Conservation (phyloP, 2,113 vertebrate species). For the Scytalopus superciliaris region DNA sequence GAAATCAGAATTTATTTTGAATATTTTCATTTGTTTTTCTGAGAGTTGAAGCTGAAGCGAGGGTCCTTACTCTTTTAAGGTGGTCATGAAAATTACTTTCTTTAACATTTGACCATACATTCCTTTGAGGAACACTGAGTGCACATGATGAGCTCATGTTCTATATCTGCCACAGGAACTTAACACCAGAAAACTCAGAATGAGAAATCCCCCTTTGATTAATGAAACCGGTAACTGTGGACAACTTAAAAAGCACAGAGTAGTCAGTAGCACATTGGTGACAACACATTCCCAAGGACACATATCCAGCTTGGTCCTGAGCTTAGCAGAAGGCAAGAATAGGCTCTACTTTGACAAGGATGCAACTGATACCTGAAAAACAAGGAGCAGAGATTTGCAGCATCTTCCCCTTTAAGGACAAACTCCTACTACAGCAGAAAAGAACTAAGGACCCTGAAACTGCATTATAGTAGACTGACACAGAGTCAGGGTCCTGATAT, state of each 20-base stretch:
- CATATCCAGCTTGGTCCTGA: neutral
- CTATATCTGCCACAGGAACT: neutral
- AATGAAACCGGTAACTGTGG: neutral
- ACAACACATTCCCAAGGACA: neutral
- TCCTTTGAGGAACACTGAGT: neutral
- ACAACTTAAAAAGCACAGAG: neutral
- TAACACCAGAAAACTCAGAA: neutral
- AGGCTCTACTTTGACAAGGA: neutral
- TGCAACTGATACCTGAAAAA: neutral
- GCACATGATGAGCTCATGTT: neutral
- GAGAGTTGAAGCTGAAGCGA: neutral
- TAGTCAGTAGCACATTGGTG: neutral
- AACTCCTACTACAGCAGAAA: neutral
- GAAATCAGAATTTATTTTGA: neutral
- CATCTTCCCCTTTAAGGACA: neutral
- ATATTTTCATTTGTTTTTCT: neutral
- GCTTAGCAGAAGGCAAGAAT: neutral
- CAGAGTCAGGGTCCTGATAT: neutral
- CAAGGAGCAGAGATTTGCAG: neutral
- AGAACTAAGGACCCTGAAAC: neutral
- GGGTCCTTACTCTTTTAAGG: neutral
- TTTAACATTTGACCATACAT: neutral
- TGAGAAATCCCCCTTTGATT: neutral
- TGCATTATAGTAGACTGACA: neutral
- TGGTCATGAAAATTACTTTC: neutral